Evolutionary conservation across 64 coral and sea anemone genomes (phyloP), one percentile per base, ranked within the genome.

Genomic region (Acropora tenuis): DNA sequence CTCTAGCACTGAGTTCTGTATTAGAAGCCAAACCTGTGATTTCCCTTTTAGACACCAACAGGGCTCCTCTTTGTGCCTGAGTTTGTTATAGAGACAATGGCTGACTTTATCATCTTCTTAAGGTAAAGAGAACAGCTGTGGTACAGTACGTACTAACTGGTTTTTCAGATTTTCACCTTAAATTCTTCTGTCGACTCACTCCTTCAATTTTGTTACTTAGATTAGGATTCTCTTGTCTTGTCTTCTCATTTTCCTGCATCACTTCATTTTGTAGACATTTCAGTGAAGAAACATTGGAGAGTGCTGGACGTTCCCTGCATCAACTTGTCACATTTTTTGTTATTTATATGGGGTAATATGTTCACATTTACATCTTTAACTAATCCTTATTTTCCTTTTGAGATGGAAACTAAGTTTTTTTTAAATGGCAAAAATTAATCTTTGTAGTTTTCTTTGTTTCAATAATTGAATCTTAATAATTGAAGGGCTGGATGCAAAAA

Each of bases 221-320:
- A 30, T 30, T 30, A 30, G 30, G 30, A 30, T 30, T 30, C 30
- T 30, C 30, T 30, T 30, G 63, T 13, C 75, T 7, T 12, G 63
- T 13, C 75, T 7, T 12, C 8, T 2, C 41, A 82, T 8, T 74
- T 66, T 90, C 58, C 69, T 50, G 30, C 30, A 30, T 30, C 30
- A 30, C 30, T 30, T 30, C 30, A 30, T 85, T 80, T 42, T 80
- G 12, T 19, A 99, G 97, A 42, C 97, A 94, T 89, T 99, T 99
- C 84, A 99, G 94, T 84, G 97, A 99, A 92, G 97, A 96, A 65
- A 99, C 97, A 19, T 79, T 99, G 42, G 97, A 99, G 85, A 93
- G 78, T 80, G 89, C 88, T 65, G 97, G 97, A 43, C 66, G 71
- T 7, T 90, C 88, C 45, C 85, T 99, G 43, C 77, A 96, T 71